Evolutionary conservation across 2,797 vertebrate genomes (phyloP).

Genomic region (Tamandua tetradactyla): DNA sequence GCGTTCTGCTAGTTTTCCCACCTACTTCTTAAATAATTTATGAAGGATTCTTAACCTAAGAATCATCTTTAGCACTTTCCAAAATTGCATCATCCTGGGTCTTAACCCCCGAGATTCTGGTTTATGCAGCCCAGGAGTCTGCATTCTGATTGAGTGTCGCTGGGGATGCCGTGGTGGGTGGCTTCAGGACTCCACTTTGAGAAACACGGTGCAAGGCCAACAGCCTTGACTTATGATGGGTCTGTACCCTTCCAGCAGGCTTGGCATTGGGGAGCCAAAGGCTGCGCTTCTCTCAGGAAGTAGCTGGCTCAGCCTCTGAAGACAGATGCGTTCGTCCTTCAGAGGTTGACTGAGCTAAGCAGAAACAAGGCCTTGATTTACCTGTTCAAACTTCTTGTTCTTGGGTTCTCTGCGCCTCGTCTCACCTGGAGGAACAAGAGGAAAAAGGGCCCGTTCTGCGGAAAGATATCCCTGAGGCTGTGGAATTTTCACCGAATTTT

Average conservation of each 20-base stretch:
- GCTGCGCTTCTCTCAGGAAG: not conserved
- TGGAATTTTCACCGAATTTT: not conserved
- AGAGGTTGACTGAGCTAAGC: not conserved
- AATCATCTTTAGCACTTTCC: not conserved
- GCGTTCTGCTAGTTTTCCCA: no score
- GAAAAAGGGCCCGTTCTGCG: not conserved
- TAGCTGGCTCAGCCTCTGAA: not conserved
- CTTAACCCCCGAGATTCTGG: not conserved
- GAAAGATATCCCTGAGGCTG: not conserved
- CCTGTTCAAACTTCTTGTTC: not conserved
- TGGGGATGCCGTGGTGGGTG: not conserved
- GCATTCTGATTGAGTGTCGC: not conserved
- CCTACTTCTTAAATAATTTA: not conserved
- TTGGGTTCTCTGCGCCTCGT: not conserved
- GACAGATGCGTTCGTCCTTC: not conserved
- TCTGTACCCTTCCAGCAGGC: not conserved
- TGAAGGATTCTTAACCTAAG: not conserved
- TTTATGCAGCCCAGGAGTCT: not conserved
- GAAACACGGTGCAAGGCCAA: not conserved
- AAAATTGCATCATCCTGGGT: not conserved
- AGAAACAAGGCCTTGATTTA: not conserved
- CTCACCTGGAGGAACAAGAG: not conserved
- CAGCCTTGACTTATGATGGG: not conserved
- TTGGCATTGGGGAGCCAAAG: not conserved
- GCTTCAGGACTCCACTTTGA: not conserved